These are phyloP conservation scores for Patagioenas fasciata DNA, from an alignment of 2,113 vertebrate genomes.

Conservation along the genomic window DNA sequence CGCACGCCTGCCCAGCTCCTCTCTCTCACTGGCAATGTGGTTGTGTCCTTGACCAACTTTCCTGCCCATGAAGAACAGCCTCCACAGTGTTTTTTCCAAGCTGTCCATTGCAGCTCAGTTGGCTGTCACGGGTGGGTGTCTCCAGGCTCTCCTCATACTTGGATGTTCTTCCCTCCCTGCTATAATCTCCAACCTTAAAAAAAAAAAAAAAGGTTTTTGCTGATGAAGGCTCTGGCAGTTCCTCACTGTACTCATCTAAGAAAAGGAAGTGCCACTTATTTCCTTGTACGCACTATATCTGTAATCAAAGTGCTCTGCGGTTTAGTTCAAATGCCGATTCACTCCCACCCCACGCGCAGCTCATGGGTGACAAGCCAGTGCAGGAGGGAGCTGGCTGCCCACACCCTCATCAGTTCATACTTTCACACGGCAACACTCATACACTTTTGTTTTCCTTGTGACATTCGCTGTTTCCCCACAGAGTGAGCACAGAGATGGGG, in stretches of 20 bases:
- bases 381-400: neutral
- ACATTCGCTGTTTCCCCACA: neutral
- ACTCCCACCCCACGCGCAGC: neutral
- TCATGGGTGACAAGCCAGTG: neutral
- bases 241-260: neutral
- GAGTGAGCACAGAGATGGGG: neutral
- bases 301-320: neutral
- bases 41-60: neutral
- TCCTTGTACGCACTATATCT: slow-evolving; percentile 16
- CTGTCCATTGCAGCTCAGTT: neutral
- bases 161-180: neutral
- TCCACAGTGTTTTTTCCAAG: neutral
- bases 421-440: slow-evolving; percentile 4
- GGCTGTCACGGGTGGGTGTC: neutral
- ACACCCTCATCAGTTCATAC: slow-evolving; percentile 9
- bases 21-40: fast-evolving
- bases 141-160: neutral
- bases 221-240: neutral
- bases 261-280: neutral
- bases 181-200: neutral
- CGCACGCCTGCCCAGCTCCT: neutral
- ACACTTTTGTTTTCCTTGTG: neutral
- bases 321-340: neutral
- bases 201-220: neutral
- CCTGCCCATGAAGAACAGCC: neutral